Evolutionary conservation across 2,113 vertebrate genomes (phyloP), one percentile per base, ranked within the genome.

Genomic region (Vulpes ferrilata): DNA sequence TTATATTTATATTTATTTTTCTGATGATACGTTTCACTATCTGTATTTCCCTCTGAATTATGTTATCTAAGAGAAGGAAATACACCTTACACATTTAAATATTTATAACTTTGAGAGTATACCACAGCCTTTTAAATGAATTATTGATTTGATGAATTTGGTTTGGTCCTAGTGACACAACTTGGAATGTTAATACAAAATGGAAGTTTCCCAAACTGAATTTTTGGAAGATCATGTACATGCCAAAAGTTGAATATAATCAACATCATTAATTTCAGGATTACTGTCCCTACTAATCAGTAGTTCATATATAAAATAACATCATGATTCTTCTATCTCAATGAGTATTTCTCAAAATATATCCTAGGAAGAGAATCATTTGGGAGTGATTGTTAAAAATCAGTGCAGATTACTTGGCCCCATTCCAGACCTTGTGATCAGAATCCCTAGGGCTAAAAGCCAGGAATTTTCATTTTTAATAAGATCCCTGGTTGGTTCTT

Each of bases 391-490:
- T 95, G 57, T 95, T 81, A 88, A 97, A 97, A 88, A 81, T 83
- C 32, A 86, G n/a, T 65, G 23, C 11, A 89, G 71, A 96, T 96
- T 74, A 89, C 38, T 93, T 94, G 96, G 74, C 43, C 17, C 69
- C 11, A 81, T 76, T 90, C 51, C 65, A 96, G 90, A 71, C 20
- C 35, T 86, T 96, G 57, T 84, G 67, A 93, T 96, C 69, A 93
- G 83, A 87, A 74, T 92, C 69, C 69, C 57, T 95, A 64, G 51
- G 62, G 23, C 51, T 84, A 73, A 53, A 78, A 90, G 64, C 5
- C 57, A 65, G 27, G 59, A 90, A 85, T 95, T 95, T 96, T n/a
- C 88, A 96, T 97, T 96, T 93, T 96, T 60, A 97, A 85, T 84
- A 95, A 94, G 38, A 7, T 93, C 65, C 25, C 59, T 71, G 17